A percentile compares a stretch with the other conserved stretches of the same genome.
Evolutionary conservation across 2,797 vertebrate species (phyloP).

Genomic region (Podargus strigoides): DNA sequence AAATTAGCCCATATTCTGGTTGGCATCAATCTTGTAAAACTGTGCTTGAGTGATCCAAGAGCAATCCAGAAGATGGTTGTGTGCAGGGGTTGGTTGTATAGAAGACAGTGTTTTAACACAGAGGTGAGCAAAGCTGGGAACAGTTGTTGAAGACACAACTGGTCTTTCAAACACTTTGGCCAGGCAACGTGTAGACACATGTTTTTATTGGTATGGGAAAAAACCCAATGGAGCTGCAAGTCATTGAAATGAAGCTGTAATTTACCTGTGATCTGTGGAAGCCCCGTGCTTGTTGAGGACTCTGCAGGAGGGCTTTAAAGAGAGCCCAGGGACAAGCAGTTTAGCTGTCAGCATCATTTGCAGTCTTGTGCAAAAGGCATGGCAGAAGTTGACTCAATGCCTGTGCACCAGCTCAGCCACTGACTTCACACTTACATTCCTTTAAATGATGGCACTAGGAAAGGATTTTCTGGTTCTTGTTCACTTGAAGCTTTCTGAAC

Average conservation of each 20-base stretch:
- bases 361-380: not conserved
- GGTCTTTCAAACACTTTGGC: not conserved
- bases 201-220: not conserved
- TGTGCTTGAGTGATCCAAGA: not conserved
- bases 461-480: not conserved
- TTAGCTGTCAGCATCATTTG: not conserved
- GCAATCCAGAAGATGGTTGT: not conserved
- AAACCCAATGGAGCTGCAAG: not conserved
- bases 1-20: not conserved
- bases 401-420: not conserved
- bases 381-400: not conserved
- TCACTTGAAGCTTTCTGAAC: not conserved
- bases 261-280: not conserved
- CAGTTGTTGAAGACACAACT: not conserved
- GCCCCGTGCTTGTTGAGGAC: not conserved
- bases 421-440: not conserved
- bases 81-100: not conserved
- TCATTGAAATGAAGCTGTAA: not conserved
- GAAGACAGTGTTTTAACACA: not conserved
- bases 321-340: not conserved
- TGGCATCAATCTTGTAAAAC: not conserved
- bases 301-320: not conserved
- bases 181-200: fast-evolving
- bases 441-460: not conserved
- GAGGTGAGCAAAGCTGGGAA: not conserved